phyloP scores from a whole-genome alignment of 2,113 vertebrate genomes.

The Gymnogyps californianus region DNA sequence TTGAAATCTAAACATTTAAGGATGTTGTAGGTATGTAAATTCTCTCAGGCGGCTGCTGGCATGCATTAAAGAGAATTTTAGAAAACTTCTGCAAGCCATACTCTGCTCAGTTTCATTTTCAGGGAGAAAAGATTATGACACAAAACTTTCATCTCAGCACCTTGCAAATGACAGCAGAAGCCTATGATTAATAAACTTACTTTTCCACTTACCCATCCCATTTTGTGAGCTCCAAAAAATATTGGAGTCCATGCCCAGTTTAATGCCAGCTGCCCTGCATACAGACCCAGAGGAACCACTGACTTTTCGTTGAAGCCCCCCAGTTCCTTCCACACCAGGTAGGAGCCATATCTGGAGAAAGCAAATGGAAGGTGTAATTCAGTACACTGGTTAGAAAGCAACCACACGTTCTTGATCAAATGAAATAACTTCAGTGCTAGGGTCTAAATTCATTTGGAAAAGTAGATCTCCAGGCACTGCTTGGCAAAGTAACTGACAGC shows the following conservation, averaged over 20 bases:
- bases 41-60: not conserved
- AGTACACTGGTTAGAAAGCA: not conserved
- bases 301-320: slow-evolving; percentile 75
- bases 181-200: not conserved
- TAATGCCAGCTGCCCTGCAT: slow-evolving; percentile 74
- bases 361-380: not conserved
- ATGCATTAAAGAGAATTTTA: not conserved
- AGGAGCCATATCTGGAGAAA: slow-evolving; percentile 74
- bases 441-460: not conserved
- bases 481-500: not conserved
- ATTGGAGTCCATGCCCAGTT: slow-evolving; percentile 80
- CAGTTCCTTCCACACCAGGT: slow-evolving; percentile 78
- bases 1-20: not conserved
- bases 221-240: slow-evolving; percentile 75
- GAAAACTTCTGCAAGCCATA: not conserved
- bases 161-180: not conserved
- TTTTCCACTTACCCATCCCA: slow-evolving; percentile 76
- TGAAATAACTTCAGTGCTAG: not conserved
- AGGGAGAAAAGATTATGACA: not conserved
- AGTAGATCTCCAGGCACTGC: not conserved
- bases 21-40: not conserved
- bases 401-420: not conserved
- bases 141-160: not conserved
- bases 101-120: not conserved
- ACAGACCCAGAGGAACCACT: slow-evolving; percentile 76